phyloP scores from a whole-genome alignment of 2,797 vertebrate species.

The Pipistrellus pipistrellus region DNA sequence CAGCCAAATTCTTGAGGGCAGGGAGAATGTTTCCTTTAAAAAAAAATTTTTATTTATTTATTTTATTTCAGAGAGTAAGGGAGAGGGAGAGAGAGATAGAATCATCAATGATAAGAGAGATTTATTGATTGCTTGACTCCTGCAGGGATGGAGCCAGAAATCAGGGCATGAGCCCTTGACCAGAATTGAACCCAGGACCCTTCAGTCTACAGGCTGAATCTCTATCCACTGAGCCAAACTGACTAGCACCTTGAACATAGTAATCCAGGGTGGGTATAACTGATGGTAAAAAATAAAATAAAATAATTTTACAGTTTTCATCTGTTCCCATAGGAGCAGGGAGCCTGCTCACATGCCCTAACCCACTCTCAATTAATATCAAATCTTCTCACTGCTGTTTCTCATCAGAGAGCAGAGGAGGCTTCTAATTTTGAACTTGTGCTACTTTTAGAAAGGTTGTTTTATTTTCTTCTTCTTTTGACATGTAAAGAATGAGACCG shows the following conservation, averaged over 20 bases:
- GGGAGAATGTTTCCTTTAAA: neutral
- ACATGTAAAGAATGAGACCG: neutral
- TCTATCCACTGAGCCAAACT: too few relatives aligned
- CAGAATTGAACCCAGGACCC: too few relatives aligned
- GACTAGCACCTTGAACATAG: neutral
- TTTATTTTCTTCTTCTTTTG: constrained; percentile 34
- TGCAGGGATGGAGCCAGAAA: too few relatives aligned
- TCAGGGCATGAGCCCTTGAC: too few relatives aligned
- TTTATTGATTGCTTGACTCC: too few relatives aligned
- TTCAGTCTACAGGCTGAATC: too few relatives aligned
- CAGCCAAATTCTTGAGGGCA: neutral
- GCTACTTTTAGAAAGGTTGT: constrained; percentile 20
- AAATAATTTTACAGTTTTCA: neutral
- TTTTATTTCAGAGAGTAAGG: too few relatives aligned
- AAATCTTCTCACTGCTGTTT: neutral
- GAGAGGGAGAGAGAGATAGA: too few relatives aligned
- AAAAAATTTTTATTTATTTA: too few relatives aligned
- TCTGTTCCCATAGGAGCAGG: neutral
- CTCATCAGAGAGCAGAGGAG: neutral
- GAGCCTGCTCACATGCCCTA: neutral
- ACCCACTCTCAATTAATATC: neutral
- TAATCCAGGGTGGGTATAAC: neutral
- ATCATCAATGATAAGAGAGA: too few relatives aligned
- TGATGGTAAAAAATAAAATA: neutral
- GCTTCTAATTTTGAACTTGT: constrained; percentile 5